These are phyloP conservation scores for Microcebus jonahi DNA, from an alignment of 2,113 vertebrate species.

Conservation along the genomic window DNA sequence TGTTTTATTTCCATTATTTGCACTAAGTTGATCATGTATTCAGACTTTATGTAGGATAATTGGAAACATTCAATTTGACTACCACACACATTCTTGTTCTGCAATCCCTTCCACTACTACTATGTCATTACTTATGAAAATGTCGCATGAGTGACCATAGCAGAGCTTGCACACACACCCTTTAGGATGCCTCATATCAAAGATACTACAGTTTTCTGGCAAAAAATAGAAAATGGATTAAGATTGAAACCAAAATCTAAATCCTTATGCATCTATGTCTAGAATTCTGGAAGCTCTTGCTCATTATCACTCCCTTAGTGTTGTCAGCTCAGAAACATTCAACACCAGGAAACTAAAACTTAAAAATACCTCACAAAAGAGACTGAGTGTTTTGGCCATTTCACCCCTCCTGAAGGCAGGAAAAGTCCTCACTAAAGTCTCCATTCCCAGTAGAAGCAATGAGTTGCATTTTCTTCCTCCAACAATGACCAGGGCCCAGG, in stretches of 20 bases:
- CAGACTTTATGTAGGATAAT: slow-evolving; percentile 25
- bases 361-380: neutral
- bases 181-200: neutral
- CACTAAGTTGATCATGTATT: neutral
- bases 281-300: neutral
- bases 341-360: slow-evolving; percentile 36
- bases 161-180: neutral
- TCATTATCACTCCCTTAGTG: neutral
- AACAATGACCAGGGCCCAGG: neutral
- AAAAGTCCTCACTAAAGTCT: neutral
- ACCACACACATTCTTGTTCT: slow-evolving; percentile 1
- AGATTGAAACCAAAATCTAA: slow-evolving; percentile 34
- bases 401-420: neutral
- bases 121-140: neutral
- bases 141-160: neutral
- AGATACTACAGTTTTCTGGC: neutral
- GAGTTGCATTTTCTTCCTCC: neutral
- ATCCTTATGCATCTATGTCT: neutral
- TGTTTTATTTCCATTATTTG: slow-evolving; percentile 51
- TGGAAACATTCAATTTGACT: slow-evolving; percentile 11
- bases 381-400: neutral
- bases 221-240: neutral
- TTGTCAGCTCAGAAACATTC: slow-evolving; percentile 17
- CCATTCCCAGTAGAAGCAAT: slow-evolving; percentile 7
- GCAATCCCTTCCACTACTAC: neutral